Evolutionary conservation across 2,797 vertebrate genomes (phyloP), one percentile per base, ranked within the genome.

Genomic region (Sebastolobus alascanus): DNA sequence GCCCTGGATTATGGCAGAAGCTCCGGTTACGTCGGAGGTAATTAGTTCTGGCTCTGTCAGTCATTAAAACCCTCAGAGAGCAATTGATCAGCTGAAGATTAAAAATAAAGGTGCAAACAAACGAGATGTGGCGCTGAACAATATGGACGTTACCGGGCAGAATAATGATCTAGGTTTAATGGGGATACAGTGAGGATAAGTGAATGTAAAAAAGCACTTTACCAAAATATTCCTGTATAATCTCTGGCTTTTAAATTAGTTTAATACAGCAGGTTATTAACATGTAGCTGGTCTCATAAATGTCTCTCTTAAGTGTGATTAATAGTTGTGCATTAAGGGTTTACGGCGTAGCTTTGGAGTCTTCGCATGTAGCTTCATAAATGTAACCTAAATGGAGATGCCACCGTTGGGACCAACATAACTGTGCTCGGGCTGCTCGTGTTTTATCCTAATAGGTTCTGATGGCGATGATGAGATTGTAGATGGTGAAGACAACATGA

Each of bases 1-100:
- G 73, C 0, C 79, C 89, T 58, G 63, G 63, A 27, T 72, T 46
- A 37, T 5, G 11, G 31, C 43, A 40, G 18, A 6, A 54, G 14
- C 29, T 65, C 33, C 8, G 5, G 55, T 85, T 79, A 70, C 81
- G 61, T 89, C 86, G 8, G 20, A 52, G 76, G 22, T 92, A 85
- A 92, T 92, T 91, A 90, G 56, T 88, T 85, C n/a, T 82, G 84
- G 82, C 82, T 74, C 37, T 0, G 20, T 9, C 14, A 20, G 76
- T 37, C 25, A 46, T 75, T 77, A 60, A 73, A 80, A 72, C 22
- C 50, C 46, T 40, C 79, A 25, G 38, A 85, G 74, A 90, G 63
- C 33, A 1, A 88, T 90, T 75, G 83, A 92, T 93, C 43, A 18
- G 69, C 71, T 65, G 66, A 7, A 1, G 77, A 89, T 82, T 64